Evolutionary conservation across 2,797 vertebrate species (phyloP), one percentile per base, ranked within the genome.

Genomic region (Pangasius djambal): DNA sequence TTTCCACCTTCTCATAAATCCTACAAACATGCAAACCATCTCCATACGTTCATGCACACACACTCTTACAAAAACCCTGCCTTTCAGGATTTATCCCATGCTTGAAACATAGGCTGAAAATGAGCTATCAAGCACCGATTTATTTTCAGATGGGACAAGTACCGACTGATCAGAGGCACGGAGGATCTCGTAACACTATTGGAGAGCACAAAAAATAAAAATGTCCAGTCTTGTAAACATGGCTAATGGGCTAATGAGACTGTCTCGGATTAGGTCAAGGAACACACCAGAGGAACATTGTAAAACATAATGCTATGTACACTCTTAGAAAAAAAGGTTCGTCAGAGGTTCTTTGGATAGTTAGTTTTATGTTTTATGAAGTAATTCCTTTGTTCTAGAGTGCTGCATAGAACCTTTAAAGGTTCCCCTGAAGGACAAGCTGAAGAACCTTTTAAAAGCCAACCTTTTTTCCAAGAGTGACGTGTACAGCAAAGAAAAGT

Each of bases 1-100:
- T 70, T 89, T 90, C 90, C 69, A 89, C 87, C 88, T 74, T 92
- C 89, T 74, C 85, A 69, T 57, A 44, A 91, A 67, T 84, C 44
- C 92, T 93, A 92, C 92, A 90, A 65, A 75, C 93, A 91, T 92
- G 88, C 92, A 72, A 91, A 91, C 94, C 94, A 92, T 92, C 95
- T 90, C 89, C 87, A 89, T 88, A 92, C 88, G 91, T 87, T 87
- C 83, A 92, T 90, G 70, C 93, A 91, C 83, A 57, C 74, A 59
- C 88, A 6, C 37, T 18, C 48, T 25, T 59, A 34, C 82, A 48
- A 22, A 48, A 79, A 83, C 40, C 81, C 70, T 8, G 67, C 67
- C 48, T 0, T 70, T 55, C 6, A 52, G 67, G 65, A 55, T 72
- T 85, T 85, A 85, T 55, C 65, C 65, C 20, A 70, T 70, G 65